Conservation (phyloP, 2,797 vertebrate genomes). For the Urosaurus nigricauda region DNA sequence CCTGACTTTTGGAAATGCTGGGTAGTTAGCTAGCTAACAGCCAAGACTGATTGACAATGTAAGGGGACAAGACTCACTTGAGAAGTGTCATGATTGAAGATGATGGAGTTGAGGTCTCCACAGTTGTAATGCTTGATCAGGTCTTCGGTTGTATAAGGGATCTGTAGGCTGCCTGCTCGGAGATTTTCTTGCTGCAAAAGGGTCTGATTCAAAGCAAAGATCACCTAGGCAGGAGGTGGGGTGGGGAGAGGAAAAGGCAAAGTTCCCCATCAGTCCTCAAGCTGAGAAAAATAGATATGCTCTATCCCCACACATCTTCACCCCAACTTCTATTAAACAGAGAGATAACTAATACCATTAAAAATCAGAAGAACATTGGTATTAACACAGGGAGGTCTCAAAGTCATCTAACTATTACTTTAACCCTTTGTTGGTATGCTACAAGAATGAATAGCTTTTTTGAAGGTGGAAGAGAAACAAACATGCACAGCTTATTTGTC, state of each 20-base stretch:
- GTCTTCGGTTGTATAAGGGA: constrained; percentile 88
- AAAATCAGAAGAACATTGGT: not conserved
- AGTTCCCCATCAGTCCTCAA: constrained; percentile 59
- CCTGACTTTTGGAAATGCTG: not conserved
- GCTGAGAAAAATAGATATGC: constrained; percentile 33
- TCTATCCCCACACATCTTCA: not conserved
- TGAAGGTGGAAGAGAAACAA: not conserved
- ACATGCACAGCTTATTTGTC: not conserved
- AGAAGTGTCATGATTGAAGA: constrained; percentile 90
- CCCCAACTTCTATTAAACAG: not conserved
- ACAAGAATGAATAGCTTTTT: not conserved
- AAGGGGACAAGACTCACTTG: constrained; percentile 80
- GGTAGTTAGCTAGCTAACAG: not conserved
- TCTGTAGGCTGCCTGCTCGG: constrained; percentile 85
- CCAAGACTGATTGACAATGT: not conserved
- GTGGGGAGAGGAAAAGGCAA: constrained; percentile 66
- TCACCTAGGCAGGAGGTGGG: constrained; percentile 77
- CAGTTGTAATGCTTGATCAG: constrained; percentile 93
- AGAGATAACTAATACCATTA: not conserved
- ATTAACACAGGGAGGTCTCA: not conserved
- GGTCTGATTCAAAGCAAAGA: constrained; percentile 94
- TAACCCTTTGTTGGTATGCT: not conserved
- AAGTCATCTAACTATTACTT: not conserved
- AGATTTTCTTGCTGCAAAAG: constrained; percentile 90
- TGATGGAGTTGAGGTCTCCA: constrained; percentile 90